Conservation (phyloP, 1,140 invertebrate genomes). For the Limonius californicus region DNA sequence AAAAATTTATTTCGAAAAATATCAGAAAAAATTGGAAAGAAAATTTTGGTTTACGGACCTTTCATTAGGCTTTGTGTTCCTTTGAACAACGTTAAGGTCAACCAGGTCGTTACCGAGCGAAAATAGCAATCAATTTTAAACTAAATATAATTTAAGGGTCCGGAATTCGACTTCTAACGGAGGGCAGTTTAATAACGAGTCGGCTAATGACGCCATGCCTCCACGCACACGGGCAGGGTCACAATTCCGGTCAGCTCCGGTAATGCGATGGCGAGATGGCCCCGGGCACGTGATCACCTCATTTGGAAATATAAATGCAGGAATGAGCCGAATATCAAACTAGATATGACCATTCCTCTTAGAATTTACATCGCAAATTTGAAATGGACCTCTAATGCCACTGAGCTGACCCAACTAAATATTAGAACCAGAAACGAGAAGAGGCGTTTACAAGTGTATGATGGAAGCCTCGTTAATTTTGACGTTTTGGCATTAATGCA, state of each 20-base stretch:
- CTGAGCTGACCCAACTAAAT: conserved; percentile 12
- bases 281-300: conserved; percentile 25
- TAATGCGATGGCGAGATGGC: conserved; percentile 26
- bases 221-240: conserved; percentile 21
- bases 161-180: conserved; percentile 3
- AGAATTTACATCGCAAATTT: conserved; percentile 13
- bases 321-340: conserved; percentile 25
- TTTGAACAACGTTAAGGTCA: not conserved
- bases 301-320: conserved; percentile 26
- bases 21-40: too few relatives aligned
- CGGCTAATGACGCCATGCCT: conserved; percentile 24
- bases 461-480: not conserved
- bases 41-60: not conserved
- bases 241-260: conserved; percentile 26
- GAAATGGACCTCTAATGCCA: conserved; percentile 7
- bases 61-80: not conserved
- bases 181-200: conserved; percentile 12
- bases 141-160: conserved; percentile 9
- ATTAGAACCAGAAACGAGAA: not conserved
- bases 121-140: conserved; percentile 10
- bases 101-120: not conserved
- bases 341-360: conserved; percentile 14
- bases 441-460: not conserved
- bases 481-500: too few relatives aligned
- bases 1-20: too few relatives aligned